These are phyloP conservation scores for Rhinogobius similis DNA, from an alignment of 2,113 vertebrate species.

Conservation along the genomic window DNA sequence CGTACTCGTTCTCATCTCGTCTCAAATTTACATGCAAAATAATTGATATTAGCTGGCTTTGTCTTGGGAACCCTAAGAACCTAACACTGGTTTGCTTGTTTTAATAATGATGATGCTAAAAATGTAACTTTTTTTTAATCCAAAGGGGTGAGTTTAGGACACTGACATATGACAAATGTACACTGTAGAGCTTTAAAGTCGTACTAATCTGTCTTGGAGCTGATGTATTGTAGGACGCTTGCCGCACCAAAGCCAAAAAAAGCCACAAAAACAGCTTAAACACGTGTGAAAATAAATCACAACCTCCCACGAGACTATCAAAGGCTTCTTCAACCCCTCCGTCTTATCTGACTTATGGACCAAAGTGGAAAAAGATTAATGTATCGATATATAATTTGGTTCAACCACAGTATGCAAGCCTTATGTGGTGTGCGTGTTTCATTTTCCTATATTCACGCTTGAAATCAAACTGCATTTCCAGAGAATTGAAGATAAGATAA, in stretches of 20 bases:
- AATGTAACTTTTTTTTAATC: neutral
- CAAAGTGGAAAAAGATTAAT: constrained; percentile 2
- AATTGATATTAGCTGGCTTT: too few species aligned
- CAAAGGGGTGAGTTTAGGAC: neutral
- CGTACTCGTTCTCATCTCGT: too few species aligned
- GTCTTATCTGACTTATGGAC: constrained; percentile 11
- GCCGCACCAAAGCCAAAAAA: constrained; percentile 11
- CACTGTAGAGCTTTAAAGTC: neutral
- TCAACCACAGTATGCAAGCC: constrained; percentile 12
- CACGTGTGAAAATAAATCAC: constrained; percentile 35
- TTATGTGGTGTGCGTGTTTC: neutral
- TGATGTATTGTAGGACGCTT: constrained; percentile 16
- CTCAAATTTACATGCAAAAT: too few species aligned
- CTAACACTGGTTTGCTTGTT: too few species aligned
- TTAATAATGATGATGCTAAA: too few species aligned
- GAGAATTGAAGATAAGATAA: too few species aligned
- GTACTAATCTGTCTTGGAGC: constrained; percentile 23
- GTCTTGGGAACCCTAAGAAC: too few species aligned
- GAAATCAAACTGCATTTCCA: neutral
- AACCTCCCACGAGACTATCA: constrained; percentile 15
- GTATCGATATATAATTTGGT: constrained; percentile 8
- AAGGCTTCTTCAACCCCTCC: constrained; percentile 16
- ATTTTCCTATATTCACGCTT: neutral
- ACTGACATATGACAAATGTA: neutral
- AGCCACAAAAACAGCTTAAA: constrained; percentile 19